These are phyloP conservation scores for Acanthopagrus latus DNA, from an alignment of 2,797 vertebrate species.

Conservation along the genomic window DNA sequence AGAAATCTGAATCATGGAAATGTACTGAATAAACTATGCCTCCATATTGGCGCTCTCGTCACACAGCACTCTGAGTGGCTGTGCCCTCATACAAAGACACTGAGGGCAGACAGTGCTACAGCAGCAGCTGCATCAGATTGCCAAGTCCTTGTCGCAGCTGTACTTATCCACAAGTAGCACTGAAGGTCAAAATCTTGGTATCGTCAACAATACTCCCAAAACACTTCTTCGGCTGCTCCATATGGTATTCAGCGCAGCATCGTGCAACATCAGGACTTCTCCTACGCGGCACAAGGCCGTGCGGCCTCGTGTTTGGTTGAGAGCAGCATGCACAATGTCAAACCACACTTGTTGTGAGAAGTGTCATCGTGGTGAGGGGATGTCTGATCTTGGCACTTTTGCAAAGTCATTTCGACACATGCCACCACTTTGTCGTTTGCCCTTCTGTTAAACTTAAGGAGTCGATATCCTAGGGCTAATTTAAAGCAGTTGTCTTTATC, in stretches of 20 bases:
- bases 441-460: constrained; percentile 75
- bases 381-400: constrained; percentile 69
- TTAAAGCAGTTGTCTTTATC: constrained; percentile 75
- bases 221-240: constrained; percentile 58
- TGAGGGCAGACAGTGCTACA: constrained; percentile 63
- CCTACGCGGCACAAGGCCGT: constrained; percentile 54
- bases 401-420: constrained; percentile 73
- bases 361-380: constrained; percentile 67
- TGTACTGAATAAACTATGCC: constrained; percentile 56
- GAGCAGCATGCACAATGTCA: constrained; percentile 74
- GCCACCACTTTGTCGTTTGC: constrained; percentile 63
- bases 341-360: constrained; percentile 64
- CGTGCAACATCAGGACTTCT: constrained; percentile 69
- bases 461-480: constrained; percentile 76
- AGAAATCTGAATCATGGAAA: constrained; percentile 39
- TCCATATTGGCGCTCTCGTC: constrained; percentile 33
- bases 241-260: constrained; percentile 63
- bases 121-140: constrained; percentile 79
- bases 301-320: constrained; percentile 51
- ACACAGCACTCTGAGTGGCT: constrained; percentile 31
- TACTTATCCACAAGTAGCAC: constrained; percentile 52
- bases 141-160: constrained; percentile 71
- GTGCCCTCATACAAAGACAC: constrained; percentile 64
- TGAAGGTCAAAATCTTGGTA: constrained; percentile 67
- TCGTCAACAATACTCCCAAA: constrained; percentile 34